A percentile compares a stretch with the other conserved stretches of the same genome.
These are phyloP conservation scores for Myoxocephalus aenaeus DNA, from an alignment of 2,797 vertebrate species.

Conservation along the genomic window DNA sequence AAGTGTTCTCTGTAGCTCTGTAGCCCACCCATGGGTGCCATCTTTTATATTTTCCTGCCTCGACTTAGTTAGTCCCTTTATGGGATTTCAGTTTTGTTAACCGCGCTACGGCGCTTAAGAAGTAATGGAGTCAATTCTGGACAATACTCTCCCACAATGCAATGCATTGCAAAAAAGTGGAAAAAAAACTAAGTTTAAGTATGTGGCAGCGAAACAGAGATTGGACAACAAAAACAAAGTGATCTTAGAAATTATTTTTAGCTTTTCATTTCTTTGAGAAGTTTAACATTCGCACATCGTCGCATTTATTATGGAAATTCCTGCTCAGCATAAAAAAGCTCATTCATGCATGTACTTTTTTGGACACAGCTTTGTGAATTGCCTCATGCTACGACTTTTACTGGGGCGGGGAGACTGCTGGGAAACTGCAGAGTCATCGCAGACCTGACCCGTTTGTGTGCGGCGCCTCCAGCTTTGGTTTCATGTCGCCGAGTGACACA, in stretches of 20 bases:
- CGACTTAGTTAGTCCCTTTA: background rate
- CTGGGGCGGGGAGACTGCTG: background rate
- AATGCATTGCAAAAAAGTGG: background rate
- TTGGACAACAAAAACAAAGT: background rate
- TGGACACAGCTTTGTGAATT: background rate
- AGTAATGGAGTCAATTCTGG: background rate
- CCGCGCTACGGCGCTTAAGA: too few relatives aligned
- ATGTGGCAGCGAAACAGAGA: too few relatives aligned
- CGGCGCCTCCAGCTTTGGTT: background rate
- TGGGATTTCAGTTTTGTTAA: background rate
- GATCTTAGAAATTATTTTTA: background rate
- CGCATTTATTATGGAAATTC: background rate
- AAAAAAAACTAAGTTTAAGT: too few relatives aligned
- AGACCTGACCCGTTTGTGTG: background rate
- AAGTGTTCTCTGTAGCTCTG: background rate
- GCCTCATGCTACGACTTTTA: background rate
- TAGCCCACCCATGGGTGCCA: background rate
- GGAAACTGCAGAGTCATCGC: background rate
- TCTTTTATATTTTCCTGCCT: background rate
- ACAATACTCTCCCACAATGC: background rate
- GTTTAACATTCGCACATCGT: background rate
- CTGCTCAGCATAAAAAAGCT: background rate
- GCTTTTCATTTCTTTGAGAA: background rate
- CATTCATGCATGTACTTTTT: background rate
- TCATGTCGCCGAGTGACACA: background rate